Conservation (phyloP, 1,140 invertebrate genomes). For the Heliconius melpomene region DNA sequence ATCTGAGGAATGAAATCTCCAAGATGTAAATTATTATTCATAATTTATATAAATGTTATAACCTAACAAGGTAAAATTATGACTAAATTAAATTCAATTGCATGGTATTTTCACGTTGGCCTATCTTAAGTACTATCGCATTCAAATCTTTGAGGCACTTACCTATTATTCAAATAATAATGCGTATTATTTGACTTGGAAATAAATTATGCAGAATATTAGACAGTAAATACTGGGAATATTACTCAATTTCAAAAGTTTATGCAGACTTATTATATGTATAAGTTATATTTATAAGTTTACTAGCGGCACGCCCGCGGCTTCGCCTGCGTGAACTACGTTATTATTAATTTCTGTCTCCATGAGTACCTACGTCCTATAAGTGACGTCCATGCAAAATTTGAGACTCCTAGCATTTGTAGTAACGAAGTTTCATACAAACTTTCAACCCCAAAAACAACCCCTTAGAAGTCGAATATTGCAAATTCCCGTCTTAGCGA, state of each 20-base stretch:
- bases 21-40: conserved; percentile 7
- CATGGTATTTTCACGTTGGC: conserved; percentile 25
- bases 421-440: no score
- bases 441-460: no score
- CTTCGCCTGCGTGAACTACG: no score
- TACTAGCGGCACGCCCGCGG: no score
- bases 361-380: no score
- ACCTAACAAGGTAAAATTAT: conserved; percentile 28
- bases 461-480: no score
- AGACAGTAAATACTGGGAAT: conserved; percentile 15
- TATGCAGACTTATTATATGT: neutral
- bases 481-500: no score
- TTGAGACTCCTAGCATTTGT: no score
- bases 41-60: conserved; percentile 23
- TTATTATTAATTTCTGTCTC: no score
- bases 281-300: no score
- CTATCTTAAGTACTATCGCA: conserved; percentile 32
- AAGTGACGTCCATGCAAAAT: no score
- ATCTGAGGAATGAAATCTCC: neutral
- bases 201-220: conserved; percentile 25
- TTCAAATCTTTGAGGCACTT: conserved; percentile 24
- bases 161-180: conserved; percentile 28
- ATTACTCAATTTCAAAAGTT: conserved; percentile 26
- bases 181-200: conserved; percentile 8
- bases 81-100: conserved; percentile 31